Base-by-base conservation (phyloP, 2,113 vertebrate species). In the Dicentrarchus labrax region DNA sequence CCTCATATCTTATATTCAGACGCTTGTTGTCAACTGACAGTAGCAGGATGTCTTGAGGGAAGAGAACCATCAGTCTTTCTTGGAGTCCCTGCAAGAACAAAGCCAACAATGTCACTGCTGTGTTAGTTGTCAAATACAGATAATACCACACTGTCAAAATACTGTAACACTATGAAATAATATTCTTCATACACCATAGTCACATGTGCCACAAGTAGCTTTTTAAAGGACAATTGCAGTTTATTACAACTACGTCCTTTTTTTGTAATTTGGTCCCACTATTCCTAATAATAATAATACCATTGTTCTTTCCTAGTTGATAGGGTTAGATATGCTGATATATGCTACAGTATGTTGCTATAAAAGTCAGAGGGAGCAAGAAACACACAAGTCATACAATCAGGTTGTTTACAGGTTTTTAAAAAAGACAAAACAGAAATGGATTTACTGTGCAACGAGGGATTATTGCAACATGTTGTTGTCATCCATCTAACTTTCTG, bases 21-120 rank as follows among this genome's bases (percentile, higher is more conserved):
- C 79, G 86, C 38, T 94, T 91, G 59, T 82, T 85, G 85, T 96
- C 95, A 0, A 96, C 87, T 68, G 96, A 96, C 50, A 97, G 94
- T 77, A 97, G 94, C 65, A 97, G 90, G 15, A 97, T 82, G 5
- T 97, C 96, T 68, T 94, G 92, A 71, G 95, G 92, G 83, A 97
- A 97, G 41, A 97, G 92, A 56, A 96, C 87, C 91, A 96, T 83
- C 68, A 95, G 74, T 54, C 92, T 88, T 72, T 96, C 95, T 70
- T 96, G 95, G 79, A 94, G 92, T 15, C 80, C 90, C 95, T 96
- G 74, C 22, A 88, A 87, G 6, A 84, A 76, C 13, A 87, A 85
- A 76, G n/a, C 0, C 39, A 64, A 11, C 48, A 54, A 36, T 66
- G 53, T 72, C 41, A 71, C 13, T 12, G 50, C 71, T 61, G 11